Conservation (phyloP, 92 coral and sea anemone species). For the Meandrina meandrites region DNA sequence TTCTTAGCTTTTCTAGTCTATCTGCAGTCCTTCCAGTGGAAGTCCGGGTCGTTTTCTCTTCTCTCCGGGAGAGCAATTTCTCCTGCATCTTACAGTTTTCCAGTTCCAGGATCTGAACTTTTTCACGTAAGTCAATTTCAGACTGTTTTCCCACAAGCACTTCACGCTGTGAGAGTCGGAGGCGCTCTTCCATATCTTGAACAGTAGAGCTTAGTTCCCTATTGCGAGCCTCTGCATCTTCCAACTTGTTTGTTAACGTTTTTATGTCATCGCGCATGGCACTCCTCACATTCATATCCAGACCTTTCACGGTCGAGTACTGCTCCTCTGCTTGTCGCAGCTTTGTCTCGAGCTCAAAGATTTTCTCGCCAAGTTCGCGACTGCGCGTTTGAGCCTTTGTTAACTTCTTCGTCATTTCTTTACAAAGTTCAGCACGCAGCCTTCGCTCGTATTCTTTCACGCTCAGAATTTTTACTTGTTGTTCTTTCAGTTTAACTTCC, state of each 20-base stretch:
- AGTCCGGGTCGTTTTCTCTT: slow-evolving; percentile 25
- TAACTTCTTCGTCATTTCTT: slow-evolving; percentile 62
- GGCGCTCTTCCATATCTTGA: slow-evolving; percentile 56
- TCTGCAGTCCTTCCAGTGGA: slow-evolving; percentile 41
- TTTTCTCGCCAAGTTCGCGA: slow-evolving; percentile 67
- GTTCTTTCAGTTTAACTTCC: slow-evolving; percentile 51
- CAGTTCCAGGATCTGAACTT: slow-evolving; percentile 46
- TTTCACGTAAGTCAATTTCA: slow-evolving; percentile 59
- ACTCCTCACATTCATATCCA: slow-evolving; percentile 37
- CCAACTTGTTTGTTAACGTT: slow-evolving; percentile 32
- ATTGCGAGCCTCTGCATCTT: slow-evolving; percentile 54
- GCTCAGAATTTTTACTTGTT: slow-evolving; percentile 52
- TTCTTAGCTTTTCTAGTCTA: slow-evolving; percentile 38
- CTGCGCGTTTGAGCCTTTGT: slow-evolving; percentile 58
- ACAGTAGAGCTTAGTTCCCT: slow-evolving; percentile 59
- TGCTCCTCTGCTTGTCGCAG: slow-evolving; percentile 62
- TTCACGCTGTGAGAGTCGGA: slow-evolving; percentile 52
- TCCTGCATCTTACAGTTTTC: slow-evolving; percentile 44
- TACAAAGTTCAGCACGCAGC: slow-evolving; percentile 72
- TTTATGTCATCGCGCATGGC: slow-evolving; percentile 29
- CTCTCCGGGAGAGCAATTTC: not conserved
- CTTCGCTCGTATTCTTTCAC: slow-evolving; percentile 68
- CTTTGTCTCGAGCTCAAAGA: slow-evolving; percentile 62
- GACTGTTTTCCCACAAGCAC: slow-evolving; percentile 57
- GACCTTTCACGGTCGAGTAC: slow-evolving; percentile 42